Conservation (phyloP, 2,113 vertebrate species). For the Mystacornis crossleyi region DNA sequence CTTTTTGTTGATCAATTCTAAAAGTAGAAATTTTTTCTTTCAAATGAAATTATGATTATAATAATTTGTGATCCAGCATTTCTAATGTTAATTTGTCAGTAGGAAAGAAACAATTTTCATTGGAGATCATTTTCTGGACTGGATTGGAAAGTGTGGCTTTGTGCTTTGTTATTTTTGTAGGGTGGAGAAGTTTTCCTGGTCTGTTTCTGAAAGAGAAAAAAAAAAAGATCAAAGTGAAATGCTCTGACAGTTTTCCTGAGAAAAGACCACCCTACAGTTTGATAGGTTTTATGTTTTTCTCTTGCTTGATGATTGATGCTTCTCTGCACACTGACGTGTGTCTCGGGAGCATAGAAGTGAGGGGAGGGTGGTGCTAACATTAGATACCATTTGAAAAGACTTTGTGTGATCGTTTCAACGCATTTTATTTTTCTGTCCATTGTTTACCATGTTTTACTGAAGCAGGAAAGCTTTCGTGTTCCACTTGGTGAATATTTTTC, state of each 20-base stretch:
- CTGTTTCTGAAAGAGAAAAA: constrained; percentile 42
- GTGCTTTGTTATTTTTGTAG: constrained; percentile 71
- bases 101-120: background rate
- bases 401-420: background rate
- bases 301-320: constrained; percentile 32
- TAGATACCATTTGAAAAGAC: background rate
- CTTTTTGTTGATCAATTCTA: background rate
- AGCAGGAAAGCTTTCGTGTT: background rate
- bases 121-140: constrained; percentile 47
- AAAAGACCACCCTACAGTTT: constrained; percentile 62
- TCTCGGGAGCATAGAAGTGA: background rate
- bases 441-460: background rate
- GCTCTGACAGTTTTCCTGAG: constrained; percentile 57
- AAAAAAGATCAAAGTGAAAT: constrained; percentile 68
- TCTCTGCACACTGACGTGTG: background rate
- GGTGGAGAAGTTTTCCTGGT: constrained; percentile 70
- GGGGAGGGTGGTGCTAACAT: background rate
- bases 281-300: constrained; percentile 59
- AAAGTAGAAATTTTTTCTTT: background rate
- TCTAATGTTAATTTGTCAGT: constrained; percentile 35
- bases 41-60: background rate
- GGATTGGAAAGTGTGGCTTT: constrained; percentile 57
- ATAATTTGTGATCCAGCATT: background rate
- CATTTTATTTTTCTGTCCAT: background rate
- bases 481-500: background rate